These are phyloP conservation scores for Tupaia tana DNA, from an alignment of 2,113 vertebrate genomes.

Conservation along the genomic window DNA sequence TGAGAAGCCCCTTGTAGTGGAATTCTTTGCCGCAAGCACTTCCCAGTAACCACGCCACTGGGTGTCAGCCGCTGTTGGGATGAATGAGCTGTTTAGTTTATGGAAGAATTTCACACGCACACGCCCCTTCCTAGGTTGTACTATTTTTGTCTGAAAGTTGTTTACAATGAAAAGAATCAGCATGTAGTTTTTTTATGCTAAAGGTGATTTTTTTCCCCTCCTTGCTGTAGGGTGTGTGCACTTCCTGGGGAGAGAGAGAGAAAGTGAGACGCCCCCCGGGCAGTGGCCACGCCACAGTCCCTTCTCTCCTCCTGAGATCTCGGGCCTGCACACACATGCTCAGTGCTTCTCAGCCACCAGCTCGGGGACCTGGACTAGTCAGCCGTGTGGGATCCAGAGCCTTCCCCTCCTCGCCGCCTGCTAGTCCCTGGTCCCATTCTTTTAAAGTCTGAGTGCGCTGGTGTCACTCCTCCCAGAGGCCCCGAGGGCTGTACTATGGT, in stretches of 20 bases:
- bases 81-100: background rate
- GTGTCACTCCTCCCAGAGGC: background rate
- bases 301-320: no score
- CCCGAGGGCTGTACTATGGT: background rate
- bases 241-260: no score
- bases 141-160: conserved; percentile 8
- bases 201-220: background rate
- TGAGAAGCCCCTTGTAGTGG: background rate
- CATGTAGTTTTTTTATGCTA: background rate
- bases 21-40: background rate
- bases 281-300: no score
- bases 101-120: background rate
- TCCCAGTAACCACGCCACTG: background rate
- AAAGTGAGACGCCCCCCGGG: no score
- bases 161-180: background rate
- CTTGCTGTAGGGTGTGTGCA: no score
- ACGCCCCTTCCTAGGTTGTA: background rate
- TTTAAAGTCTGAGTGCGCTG: background rate
- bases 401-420: no score
- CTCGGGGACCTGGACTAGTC: no score
- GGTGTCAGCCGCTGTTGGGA: background rate
- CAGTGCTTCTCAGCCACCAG: no score
- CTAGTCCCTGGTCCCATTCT: background rate
- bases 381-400: no score
- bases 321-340: no score